phyloP scores from a whole-genome alignment of 1,140 invertebrate genomes.

The Tetranychus cinnabarinus region DNA sequence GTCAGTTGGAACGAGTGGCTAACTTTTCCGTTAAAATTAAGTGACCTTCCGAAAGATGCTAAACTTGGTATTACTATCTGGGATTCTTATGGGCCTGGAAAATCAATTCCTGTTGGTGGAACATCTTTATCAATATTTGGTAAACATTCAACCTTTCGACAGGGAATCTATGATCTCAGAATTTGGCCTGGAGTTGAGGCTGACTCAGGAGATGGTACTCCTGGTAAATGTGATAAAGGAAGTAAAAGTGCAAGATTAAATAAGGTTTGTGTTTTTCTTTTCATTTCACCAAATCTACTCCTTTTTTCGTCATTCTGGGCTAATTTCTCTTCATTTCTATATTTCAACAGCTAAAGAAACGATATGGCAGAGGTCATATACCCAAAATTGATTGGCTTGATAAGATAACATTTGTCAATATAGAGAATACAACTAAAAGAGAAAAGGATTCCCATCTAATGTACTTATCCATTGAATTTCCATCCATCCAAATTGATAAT shows the following conservation, averaged over 20 bases:
- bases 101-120: conserved; percentile 58
- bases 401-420: conserved; percentile 76
- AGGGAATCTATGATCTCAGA: conserved; percentile 30
- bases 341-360: conserved; percentile 48
- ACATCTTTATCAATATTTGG: conserved; percentile 75
- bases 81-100: conserved; percentile 65
- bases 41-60: conserved; percentile 69
- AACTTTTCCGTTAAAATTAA: conserved; percentile 64
- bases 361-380: conserved; percentile 79
- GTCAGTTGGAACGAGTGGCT: conserved; percentile 90
- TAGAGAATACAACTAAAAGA: conserved; percentile 80
- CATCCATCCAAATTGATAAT: conserved; percentile 46
- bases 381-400: conserved; percentile 91
- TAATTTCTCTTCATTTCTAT: not conserved
- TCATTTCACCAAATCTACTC: not conserved
- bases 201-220: conserved; percentile 49
- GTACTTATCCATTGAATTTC: conserved; percentile 91
- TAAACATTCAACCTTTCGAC: conserved; percentile 40
- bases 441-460: conserved; percentile 84
- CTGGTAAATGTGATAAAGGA: conserved; percentile 51
- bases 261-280: conserved; percentile 27
- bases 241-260: conserved; percentile 68
- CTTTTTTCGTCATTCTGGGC: not conserved
- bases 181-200: conserved; percentile 34
- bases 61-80: conserved; percentile 74